Conservation (phyloP, 1,140 invertebrate genomes). For the Aphis craccivora region DNA sequence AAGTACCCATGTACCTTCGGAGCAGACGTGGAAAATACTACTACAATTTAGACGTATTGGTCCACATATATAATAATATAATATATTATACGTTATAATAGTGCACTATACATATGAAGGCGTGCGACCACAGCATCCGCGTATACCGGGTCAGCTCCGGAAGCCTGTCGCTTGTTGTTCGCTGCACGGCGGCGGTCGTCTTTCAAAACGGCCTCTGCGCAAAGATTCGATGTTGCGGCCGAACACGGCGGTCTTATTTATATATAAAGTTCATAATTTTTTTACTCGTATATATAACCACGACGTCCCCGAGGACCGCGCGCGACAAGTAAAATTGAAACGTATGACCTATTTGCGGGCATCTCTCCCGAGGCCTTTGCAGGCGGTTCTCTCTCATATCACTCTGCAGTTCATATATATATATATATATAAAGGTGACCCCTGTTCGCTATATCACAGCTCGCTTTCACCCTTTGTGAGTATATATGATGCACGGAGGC, state of each 20-base stretch:
- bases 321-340: slow-evolving; percentile 53
- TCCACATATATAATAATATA: background rate
- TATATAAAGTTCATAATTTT: slow-evolving; percentile 57
- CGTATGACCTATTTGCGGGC: slow-evolving; percentile 55
- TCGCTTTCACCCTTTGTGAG: background rate
- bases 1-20: background rate
- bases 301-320: slow-evolving; percentile 19
- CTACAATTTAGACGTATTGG: background rate
- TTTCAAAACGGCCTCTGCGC: background rate
- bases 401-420: background rate
- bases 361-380: slow-evolving; percentile 40
- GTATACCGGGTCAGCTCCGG: background rate
- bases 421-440: slow-evolving; percentile 44
- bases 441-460: background rate
- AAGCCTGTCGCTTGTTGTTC: background rate
- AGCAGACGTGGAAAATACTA: background rate
- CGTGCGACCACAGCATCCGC: background rate
- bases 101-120: background rate
- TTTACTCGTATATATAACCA: slow-evolving; percentile 46
- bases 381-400: background rate
- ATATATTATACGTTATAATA: background rate
- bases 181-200: background rate
- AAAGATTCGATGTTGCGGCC: background rate
- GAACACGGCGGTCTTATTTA: slow-evolving; percentile 16
- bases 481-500: slow-evolving; percentile 11